phyloP scores from a whole-genome alignment of 2,113 vertebrate species.

The Stercorarius parasiticus region DNA sequence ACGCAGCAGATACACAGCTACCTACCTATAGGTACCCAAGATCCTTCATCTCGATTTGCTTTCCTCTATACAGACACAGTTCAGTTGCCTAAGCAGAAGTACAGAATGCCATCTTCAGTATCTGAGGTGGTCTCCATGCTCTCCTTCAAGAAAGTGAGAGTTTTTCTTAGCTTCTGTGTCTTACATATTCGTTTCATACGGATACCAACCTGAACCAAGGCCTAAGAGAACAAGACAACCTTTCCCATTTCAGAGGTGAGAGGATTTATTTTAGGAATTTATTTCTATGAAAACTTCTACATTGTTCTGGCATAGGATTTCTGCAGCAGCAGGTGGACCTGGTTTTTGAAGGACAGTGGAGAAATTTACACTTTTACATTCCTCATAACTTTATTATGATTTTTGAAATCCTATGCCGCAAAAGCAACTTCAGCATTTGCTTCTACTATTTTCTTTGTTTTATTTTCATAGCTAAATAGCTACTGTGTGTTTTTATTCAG shows the following conservation, averaged over 20 bases:
- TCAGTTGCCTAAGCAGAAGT: neutral
- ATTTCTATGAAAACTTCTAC: neutral
- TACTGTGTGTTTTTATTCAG: neutral
- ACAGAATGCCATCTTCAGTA: neutral
- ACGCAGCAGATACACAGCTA: neutral
- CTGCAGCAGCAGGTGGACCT: neutral
- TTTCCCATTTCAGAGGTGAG: rapidly evolving
- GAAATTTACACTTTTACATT: neutral
- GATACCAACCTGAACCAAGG: neutral
- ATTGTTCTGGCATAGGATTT: neutral
- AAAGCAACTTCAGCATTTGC: neutral
- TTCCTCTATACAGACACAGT: neutral
- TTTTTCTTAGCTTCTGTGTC: neutral
- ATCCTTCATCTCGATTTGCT: neutral
- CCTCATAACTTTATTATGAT: neutral
- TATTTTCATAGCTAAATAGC: neutral
- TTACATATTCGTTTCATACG: rapidly evolving
- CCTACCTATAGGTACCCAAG: rapidly evolving
- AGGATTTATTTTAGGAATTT: neutral
- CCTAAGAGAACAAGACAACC: neutral
- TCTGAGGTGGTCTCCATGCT: neutral
- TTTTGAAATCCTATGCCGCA: neutral
- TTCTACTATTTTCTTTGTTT: neutral
- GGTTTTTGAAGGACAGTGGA: neutral
- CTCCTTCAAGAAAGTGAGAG: neutral